Evolutionary conservation across 2,888 invertebrate species (phyloP), one percentile per base, ranked within the genome.

Genomic region (Acleris literana): DNA sequence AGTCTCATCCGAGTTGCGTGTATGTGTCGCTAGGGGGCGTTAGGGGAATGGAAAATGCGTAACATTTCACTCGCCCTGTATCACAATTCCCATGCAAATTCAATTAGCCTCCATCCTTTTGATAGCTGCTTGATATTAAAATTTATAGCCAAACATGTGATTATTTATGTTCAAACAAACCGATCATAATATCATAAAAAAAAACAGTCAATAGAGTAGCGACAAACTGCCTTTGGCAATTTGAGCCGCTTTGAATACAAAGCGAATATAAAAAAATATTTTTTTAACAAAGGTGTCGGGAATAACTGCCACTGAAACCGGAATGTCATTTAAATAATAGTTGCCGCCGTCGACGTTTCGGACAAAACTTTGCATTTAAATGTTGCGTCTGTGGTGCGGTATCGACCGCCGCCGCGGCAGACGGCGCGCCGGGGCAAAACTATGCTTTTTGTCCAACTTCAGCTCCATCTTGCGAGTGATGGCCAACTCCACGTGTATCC

Each of bases 391-490:
- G 74, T 74, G 76, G 77, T 79, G 84, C 82, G 82, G 75, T 86
- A 91, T 90, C 86, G 91, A 91, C 89, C 85, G 80, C 89, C 85
- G 80, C 29, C 29, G 69, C 74, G 72, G 60, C 65, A 69, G 75
- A 73, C 73, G 80, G 77, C 83, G 87, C 84, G 87, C 79, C 85
- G 79, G 82, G 82, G 85, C 86, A 90, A 88, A 89, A 87, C 87
- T 87, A 87, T 85, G 79, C 81, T 85, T 85, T 87, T 86, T 85
- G 79, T 76, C 73, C 70, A 78, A 80, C 75, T 75, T 74, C 70
- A 69, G 73, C 71, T 66, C 72, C 71, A 79, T 78, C 78, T 80
- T 76, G 69, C 70, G 76, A 68, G 74, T 72, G 72, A 59, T 43
- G 13, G 49, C 43, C 54, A 79, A 81, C 13, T 39, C 13, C 39